Evolutionary conservation across 2,113 vertebrate genomes (phyloP).

Genomic region (Gymnarchus niloticus): DNA sequence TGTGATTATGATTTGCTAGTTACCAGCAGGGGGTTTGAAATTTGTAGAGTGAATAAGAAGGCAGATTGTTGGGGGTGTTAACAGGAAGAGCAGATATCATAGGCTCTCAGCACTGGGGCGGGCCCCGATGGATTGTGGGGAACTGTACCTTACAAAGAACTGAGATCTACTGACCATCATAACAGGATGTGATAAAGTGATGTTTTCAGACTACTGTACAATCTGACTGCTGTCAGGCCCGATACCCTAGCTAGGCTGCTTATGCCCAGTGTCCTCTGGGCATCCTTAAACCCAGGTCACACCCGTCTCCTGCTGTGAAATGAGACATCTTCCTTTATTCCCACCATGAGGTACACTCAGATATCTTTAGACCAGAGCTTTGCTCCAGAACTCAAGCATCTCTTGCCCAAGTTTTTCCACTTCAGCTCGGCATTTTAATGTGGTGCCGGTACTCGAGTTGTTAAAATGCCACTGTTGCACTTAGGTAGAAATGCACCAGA

Average conservation of each 20-base stretch:
- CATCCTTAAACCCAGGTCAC: background rate
- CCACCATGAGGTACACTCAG: background rate
- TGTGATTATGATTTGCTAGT: background rate
- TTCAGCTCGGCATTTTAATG: background rate
- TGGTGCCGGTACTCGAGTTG: background rate
- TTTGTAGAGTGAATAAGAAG: background rate
- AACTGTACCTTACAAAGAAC: background rate
- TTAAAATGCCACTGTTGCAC: background rate
- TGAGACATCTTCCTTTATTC: background rate
- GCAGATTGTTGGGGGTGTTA: background rate
- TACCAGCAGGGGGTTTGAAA: background rate
- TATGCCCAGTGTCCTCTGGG: background rate
- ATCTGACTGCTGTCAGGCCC: too few relatives aligned
- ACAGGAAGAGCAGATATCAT: background rate
- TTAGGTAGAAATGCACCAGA: background rate
- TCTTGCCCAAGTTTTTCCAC: background rate
- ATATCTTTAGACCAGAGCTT: background rate
- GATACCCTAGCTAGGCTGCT: background rate
- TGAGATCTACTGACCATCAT: background rate
- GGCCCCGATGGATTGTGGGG: background rate
- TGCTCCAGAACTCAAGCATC: background rate
- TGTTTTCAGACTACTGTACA: background rate
- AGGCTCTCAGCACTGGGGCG: background rate
- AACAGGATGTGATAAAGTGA: background rate
- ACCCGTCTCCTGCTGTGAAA: background rate